Evolutionary conservation across 2,113 vertebrate genomes (phyloP).

Genomic region (Triplophysa rosa): DNA sequence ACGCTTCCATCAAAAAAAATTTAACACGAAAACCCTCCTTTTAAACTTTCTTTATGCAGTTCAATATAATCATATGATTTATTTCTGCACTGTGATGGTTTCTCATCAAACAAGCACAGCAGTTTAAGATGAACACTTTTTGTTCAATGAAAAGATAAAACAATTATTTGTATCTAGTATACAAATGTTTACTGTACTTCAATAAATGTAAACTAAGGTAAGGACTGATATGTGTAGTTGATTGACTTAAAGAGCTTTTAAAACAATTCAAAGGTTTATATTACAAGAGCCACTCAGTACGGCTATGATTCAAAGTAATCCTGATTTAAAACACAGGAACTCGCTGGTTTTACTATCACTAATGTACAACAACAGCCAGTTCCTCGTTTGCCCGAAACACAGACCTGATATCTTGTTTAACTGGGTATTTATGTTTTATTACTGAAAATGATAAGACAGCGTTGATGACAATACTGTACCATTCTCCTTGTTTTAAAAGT

Average conservation of each 20-base stretch:
- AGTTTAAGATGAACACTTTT: neutral
- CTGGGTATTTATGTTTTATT: conserved; percentile 92
- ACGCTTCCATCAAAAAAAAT: neutral
- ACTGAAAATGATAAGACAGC: conserved; percentile 89
- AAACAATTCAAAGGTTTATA: too few relatives aligned
- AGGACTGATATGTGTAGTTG: neutral
- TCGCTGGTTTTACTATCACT: neutral
- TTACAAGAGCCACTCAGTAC: too few relatives aligned
- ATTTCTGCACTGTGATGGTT: neutral
- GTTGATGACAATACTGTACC: conserved; percentile 90
- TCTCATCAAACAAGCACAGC: neutral
- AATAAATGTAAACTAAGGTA: conserved; percentile 13
- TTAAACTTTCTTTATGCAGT: neutral
- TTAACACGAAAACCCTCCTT: neutral
- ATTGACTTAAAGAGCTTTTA: neutral
- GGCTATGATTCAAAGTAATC: neutral
- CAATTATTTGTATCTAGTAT: neutral
- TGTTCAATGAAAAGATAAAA: neutral
- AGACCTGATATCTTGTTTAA: conserved; percentile 76
- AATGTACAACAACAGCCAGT: neutral
- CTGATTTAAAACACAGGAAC: neutral
- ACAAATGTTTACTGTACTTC: neutral
- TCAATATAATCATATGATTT: neutral
- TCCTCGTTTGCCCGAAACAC: conserved; percentile 7
- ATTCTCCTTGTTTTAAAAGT: conserved; percentile 51